Conservation (phyloP, 2,797 vertebrate genomes). For the Gymnoscopelus microlampas region DNA sequence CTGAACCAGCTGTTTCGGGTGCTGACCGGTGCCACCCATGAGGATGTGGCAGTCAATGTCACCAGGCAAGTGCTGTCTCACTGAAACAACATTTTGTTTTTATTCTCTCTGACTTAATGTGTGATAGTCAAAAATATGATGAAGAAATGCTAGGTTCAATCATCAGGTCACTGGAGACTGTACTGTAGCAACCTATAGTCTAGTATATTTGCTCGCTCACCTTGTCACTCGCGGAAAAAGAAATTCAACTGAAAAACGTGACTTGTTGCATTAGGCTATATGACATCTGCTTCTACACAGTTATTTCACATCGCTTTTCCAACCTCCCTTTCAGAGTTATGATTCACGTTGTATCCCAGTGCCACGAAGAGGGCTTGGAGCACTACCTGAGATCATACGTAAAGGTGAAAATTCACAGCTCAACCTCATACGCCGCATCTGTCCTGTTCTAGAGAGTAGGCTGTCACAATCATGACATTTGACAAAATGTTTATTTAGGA, state of each 20-base stretch:
- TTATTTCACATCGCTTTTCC: neutral
- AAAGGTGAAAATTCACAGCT: constrained; percentile 81
- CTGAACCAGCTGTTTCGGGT: constrained; percentile 96
- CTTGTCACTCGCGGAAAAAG: too few species aligned
- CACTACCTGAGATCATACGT: constrained; percentile 96
- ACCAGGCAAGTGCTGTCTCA: constrained; percentile 84
- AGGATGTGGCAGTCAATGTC: constrained; percentile 96
- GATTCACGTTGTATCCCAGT: constrained; percentile 97
- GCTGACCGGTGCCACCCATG: constrained; percentile 90
- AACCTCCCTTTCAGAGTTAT: constrained; percentile 85
- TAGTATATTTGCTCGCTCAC: too few species aligned
- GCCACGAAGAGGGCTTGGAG: constrained; percentile 96
- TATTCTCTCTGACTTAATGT: neutral
- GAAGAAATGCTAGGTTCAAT: too few species aligned
- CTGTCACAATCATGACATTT: too few species aligned
- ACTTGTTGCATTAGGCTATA: too few species aligned
- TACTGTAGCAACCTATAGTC: too few species aligned
- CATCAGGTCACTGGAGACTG: too few species aligned
- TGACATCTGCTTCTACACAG: too few species aligned
- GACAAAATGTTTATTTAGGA: too few species aligned
- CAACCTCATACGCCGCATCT: neutral
- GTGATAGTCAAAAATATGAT: too few species aligned
- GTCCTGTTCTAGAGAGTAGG: too few species aligned
- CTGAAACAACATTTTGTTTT: neutral
- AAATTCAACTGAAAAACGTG: too few species aligned